These are phyloP conservation scores for Drosophila robusta DNA, from an alignment of 2,888 invertebrate genomes.

Conservation along the genomic window DNA sequence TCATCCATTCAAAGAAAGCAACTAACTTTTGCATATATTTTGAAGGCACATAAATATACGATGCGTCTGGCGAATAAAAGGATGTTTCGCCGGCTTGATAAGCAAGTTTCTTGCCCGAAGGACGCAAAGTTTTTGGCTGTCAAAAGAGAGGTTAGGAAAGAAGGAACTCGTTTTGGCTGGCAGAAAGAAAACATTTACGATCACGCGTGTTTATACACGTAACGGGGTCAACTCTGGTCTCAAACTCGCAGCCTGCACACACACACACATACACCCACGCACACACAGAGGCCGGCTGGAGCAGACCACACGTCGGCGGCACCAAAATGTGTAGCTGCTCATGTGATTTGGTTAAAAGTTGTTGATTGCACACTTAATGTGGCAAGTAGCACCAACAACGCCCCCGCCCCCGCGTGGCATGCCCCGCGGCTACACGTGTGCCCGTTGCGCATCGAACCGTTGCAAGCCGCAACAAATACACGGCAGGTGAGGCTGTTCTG, in stretches of 20 bases:
- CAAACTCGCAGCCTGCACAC: neutral
- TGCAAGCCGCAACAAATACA: slow-evolving; percentile 48
- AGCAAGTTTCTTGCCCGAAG: neutral
- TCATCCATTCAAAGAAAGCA: too few species aligned
- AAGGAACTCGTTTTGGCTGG: too few species aligned
- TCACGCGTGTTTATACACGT: neutral
- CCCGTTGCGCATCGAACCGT: slow-evolving; percentile 61
- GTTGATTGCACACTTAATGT: slow-evolving; percentile 73
- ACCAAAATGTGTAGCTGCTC: slow-evolving; percentile 25
- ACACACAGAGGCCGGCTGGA: too few species aligned
- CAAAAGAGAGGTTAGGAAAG: too few species aligned
- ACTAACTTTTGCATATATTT: too few species aligned
- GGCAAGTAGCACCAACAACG: slow-evolving; percentile 8
- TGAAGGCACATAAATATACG: too few species aligned
- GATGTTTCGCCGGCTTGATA: neutral
- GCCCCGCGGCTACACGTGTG: slow-evolving; percentile 19
- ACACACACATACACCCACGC: neutral
- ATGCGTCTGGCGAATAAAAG: neutral
- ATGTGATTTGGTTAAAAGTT: slow-evolving; percentile 63
- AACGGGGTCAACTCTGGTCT: slow-evolving; percentile 13
- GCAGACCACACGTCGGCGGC: slow-evolving; percentile 15
- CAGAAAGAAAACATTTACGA: neutral
- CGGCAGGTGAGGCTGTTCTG: neutral
- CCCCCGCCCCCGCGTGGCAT: neutral
- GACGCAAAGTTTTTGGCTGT: too few species aligned